Evolutionary conservation across 1,140 invertebrate species (phyloP), one percentile per base, ranked within the genome.

Genomic region (Drosophila bocki): DNA sequence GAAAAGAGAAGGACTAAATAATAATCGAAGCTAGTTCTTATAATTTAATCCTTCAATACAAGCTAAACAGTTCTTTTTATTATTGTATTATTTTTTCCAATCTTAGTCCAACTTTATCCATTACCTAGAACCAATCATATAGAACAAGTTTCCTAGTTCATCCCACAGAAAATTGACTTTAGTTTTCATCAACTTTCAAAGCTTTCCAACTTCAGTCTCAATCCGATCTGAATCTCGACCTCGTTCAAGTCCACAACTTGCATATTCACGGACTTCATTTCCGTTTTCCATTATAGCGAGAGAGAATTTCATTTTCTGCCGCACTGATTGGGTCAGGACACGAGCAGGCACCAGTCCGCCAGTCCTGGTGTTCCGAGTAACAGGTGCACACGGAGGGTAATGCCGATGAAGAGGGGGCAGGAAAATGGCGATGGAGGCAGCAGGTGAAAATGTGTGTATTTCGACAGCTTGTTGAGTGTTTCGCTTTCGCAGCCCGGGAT

Each of bases 231-330:
- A 45, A 39, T 8, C 39, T 15, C 17, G 22, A 19, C 68, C 29
- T 15, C 22, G 29, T 32, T 8, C 37, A 22, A 50, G 41, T 50
- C 26, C 22, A 17, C 15, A 54, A 53, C 41, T 62, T 54, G 54
- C 72, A 77, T 68, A 61, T 80, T 67, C 59, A 76, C 50, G 51
- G 59, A 68, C 65, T 87, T 69, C 60, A 87, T 77, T 87, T 80
- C 83, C 70, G 63, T 76, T 80, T 86, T 62, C 70, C 59, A 87
- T 87, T 87, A 79, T 41, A 53, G 32, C 42, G 47, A 59, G 35
- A 63, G 62, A 78, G 47, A 80, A 86, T 82, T 87, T 72, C 51
- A 87, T 86, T 86, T 83, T 59, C 51, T 65, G 70, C 44, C 37
- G n/a, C 70, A 74, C 63, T 86, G 83, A 87, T 86, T 86, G 83